Evolutionary conservation across 92 coral and sea anemone genomes (phyloP).

Genomic region (Nematostella vectensis): DNA sequence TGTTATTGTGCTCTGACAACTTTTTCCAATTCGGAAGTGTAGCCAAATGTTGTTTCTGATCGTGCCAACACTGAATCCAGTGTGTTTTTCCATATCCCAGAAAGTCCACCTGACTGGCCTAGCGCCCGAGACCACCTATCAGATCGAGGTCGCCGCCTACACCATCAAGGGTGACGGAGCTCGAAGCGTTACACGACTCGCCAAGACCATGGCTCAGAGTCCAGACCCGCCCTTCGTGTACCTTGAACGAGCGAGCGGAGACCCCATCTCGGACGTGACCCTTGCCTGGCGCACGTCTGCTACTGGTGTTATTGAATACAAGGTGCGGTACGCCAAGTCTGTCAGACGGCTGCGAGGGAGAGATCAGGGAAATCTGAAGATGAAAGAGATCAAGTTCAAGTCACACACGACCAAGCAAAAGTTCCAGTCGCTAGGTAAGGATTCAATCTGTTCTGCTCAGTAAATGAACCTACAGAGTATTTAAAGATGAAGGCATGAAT

Average conservation of each 20-base stretch:
- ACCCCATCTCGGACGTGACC: constrained; percentile 23
- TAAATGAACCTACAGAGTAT: no score
- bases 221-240: constrained; percentile 60
- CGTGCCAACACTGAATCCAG: no score
- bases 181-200: constrained; percentile 40
- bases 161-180: constrained; percentile 88
- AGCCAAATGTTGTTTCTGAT: no score
- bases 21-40: no score
- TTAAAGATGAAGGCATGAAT: no score
- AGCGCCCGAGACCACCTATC: constrained; percentile 78
- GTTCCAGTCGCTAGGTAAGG: constrained; percentile 48
- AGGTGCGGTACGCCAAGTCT: constrained; percentile 55
- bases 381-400: constrained; percentile 47
- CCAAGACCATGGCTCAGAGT: constrained; percentile 47
- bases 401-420: constrained; percentile 19
- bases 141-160: constrained; percentile 64
- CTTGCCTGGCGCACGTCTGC: constrained; percentile 68
- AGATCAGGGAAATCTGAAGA: constrained; percentile 32
- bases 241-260: constrained; percentile 7
- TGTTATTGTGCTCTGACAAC: no score
- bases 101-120: constrained; percentile 43
- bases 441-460: neutral
- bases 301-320: constrained; percentile 36
- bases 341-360: constrained; percentile 47
- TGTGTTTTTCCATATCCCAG: no score